These are phyloP conservation scores for Zaprionus ghesquierei DNA, from an alignment of 1,140 invertebrate genomes.

Conservation along the genomic window DNA sequence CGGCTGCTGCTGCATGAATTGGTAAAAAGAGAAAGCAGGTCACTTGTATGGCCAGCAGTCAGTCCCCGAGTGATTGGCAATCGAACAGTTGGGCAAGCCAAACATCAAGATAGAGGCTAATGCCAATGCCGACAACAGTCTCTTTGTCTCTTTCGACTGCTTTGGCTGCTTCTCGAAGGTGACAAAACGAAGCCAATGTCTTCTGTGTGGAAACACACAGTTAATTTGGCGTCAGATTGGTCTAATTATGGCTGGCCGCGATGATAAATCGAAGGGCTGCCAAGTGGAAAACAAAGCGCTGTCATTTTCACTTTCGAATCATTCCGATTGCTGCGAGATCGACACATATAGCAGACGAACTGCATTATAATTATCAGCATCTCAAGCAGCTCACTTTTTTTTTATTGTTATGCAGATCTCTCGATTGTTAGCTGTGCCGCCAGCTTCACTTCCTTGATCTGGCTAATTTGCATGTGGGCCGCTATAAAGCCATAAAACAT, in stretches of 20 bases:
- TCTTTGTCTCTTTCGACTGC: conserved; percentile 7
- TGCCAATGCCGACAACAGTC: conserved; percentile 45
- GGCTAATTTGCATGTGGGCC: conserved; percentile 71
- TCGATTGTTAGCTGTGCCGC: conserved; percentile 26
- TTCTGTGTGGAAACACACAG: conserved; percentile 30
- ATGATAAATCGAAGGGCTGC: conserved; percentile 21
- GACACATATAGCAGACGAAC: conserved; percentile 7
- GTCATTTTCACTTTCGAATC: conserved; percentile 69
- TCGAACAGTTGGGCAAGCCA: conserved; percentile 74
- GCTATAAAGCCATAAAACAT: conserved; percentile 73
- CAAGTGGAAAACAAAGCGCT: conserved; percentile 35
- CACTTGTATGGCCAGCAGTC: conserved; percentile 76
- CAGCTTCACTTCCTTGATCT: conserved; percentile 24
- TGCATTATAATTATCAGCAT: conserved; percentile 73
- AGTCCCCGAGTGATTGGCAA: conserved; percentile 69
- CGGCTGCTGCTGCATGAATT: conserved; percentile 65
- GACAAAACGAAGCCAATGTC: conserved; percentile 59
- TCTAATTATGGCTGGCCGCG: conserved; percentile 62
- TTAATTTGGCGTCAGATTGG: conserved; percentile 52
- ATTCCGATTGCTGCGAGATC: conserved; percentile 23
- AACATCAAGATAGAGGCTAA: conserved; percentile 64
- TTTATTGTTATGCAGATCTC: conserved; percentile 56
- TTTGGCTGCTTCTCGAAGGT: conserved; percentile 68
- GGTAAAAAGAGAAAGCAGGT: conserved; percentile 80
- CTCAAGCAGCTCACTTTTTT: conserved; percentile 63